Evolutionary conservation across 1,140 invertebrate genomes (phyloP), one percentile per base, ranked within the genome.

Genomic region (Eriocheir sinensis): DNA sequence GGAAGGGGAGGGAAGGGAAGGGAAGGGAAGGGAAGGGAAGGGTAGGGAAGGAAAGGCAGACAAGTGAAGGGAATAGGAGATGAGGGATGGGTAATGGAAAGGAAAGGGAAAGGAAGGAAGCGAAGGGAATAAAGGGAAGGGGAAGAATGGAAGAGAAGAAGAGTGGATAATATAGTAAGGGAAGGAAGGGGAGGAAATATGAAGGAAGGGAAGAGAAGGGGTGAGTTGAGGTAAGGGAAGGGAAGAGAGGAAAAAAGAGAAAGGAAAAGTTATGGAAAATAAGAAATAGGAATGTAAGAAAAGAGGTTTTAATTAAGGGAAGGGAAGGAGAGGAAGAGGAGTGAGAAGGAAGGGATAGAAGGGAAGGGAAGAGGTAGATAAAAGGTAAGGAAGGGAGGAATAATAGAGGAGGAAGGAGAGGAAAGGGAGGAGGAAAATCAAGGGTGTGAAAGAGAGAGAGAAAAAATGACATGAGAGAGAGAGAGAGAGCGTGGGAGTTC

Each of bases 161-260:
- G 44, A 15, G 4, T 4, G 4, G n/a, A n/a, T n/a, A n/a, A n/a
- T n/a, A n/a, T n/a, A n/a, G n/a, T n/a, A n/a, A n/a, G n/a, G n/a
- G n/a, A n/a, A n/a, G n/a, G n/a, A n/a, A n/a, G n/a, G 60, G 60
- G n/a, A n/a, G 60, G 60, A n/a, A n/a, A 15, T 15, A n/a, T 72
- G 60, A 72, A 72, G 60, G 60, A 72, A n/a, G 60, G 60, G 60
- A n/a, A 72, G 60, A n/a, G 60, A n/a, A 72, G 12, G 60, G n/a
- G n/a, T 72, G 60, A n/a, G n/a, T 15, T 15, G 60, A n/a, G 60
- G n/a, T n/a, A n/a, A n/a, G 60, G 60, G 30, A 12, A 17, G 32
- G 41, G 88, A 89, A n/a, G 41, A 41, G 88, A 40, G 44, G 88
- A 38, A n/a, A 9, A n/a, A 30, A 40, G 38, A 3, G 27, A 15